Percentiles rank a stretch among this genome's conserved stretches.
Evolutionary conservation across 2,888 invertebrate species (phyloP).

Genomic region (Dusona sp.): DNA sequence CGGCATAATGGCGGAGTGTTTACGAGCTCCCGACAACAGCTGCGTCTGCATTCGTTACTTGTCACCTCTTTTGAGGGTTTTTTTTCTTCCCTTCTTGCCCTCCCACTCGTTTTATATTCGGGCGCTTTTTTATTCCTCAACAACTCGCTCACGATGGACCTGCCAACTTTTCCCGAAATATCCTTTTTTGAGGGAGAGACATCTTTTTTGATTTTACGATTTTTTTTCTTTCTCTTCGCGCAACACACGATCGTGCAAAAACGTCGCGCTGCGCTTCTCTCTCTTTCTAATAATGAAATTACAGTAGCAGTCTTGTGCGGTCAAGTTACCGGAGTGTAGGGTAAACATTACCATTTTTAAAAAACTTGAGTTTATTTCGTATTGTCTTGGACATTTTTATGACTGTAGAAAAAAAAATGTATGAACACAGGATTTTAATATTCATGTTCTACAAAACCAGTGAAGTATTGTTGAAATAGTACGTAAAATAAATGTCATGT

Average conservation of each 20-base stretch:
- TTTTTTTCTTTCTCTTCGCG: background rate
- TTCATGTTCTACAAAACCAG: background rate
- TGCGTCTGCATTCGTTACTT: slow-evolving; percentile 19
- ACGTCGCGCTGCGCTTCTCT: background rate
- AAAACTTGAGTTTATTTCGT: background rate
- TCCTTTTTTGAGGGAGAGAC: background rate
- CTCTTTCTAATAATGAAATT: background rate
- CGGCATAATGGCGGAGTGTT: slow-evolving; percentile 66
- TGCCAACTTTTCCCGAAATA: background rate
- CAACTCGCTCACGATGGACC: background rate
- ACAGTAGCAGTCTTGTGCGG: background rate
- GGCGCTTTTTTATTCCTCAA: slow-evolving; percentile 3
- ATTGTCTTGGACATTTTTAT: background rate
- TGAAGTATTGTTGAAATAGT: background rate
- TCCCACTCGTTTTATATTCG: background rate
- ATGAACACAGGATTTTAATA: background rate
- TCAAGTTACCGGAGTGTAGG: background rate
- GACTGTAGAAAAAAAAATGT: background rate
- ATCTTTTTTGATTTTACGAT: background rate
- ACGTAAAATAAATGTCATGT: background rate
- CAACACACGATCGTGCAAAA: background rate
- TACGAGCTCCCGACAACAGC: slow-evolving; percentile 38
- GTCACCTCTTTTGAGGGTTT: background rate
- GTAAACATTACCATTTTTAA: background rate
- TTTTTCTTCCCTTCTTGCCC: background rate